phyloP scores from a whole-genome alignment of 1,140 invertebrate genomes.

The Holotrichia oblita region DNA sequence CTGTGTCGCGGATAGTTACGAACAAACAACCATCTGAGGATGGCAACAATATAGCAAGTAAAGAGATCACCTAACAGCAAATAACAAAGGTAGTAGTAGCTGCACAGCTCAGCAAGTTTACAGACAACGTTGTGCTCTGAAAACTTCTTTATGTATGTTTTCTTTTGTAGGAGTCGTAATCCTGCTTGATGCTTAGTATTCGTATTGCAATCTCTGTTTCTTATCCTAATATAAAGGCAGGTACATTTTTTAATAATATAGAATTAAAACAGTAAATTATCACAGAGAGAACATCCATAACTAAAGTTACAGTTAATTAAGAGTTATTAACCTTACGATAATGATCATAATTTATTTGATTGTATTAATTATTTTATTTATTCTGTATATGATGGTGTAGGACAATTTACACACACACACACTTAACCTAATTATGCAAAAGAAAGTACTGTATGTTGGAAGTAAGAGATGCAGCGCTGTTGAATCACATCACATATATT shows the following conservation, averaged over 20 bases:
- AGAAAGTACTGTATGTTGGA: too few relatives aligned
- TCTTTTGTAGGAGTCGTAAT: neutral
- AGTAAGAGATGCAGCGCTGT: too few relatives aligned
- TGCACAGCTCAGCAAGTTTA: conserved; percentile 3
- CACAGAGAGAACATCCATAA: too few relatives aligned
- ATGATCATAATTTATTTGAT: too few relatives aligned
- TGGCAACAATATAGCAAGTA: neutral
- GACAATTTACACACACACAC: too few relatives aligned
- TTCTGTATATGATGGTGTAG: too few relatives aligned
- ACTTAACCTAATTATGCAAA: too few relatives aligned
- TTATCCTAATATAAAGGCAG: neutral
- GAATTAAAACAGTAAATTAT: too few relatives aligned
- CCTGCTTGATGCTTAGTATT: neutral
- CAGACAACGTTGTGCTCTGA: neutral
- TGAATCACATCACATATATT: too few relatives aligned
- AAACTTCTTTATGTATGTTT: neutral
- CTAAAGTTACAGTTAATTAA: too few relatives aligned
- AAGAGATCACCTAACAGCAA: neutral
- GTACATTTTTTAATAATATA: neutral
- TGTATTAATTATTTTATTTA: too few relatives aligned
- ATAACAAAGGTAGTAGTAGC: neutral
- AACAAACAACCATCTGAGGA: neutral
- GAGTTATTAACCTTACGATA: too few relatives aligned
- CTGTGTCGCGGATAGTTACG: neutral
- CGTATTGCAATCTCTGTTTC: neutral